Base-by-base conservation (phyloP, 2,888 invertebrate genomes). In the Carterocephalus palaemon region DNA sequence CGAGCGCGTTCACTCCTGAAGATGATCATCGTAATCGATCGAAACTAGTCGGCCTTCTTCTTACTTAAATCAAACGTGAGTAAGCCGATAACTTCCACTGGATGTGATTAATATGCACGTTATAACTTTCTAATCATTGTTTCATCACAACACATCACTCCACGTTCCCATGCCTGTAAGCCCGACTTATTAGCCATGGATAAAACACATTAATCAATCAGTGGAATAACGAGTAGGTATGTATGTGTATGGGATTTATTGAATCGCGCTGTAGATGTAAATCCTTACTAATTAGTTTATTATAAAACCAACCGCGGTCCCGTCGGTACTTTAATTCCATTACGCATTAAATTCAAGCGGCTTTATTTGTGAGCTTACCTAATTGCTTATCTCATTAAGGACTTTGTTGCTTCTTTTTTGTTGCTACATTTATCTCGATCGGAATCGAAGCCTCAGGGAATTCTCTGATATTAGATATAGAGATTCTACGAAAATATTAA, bases 211-310 rank as follows among this genome's bases (percentile, higher is more conserved):
- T 12, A 37, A 24, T 15, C 16, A 38, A 46, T 38, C 15, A 33
- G 19, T 28, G 37, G 13, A 20, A 17, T 41, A 46, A 46, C 34
- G 34, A 42, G 19, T 29, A 19, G 22, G 28, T 34, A 28, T 20
- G 7, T 6, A 7, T 13, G 13, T 7, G 24, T 13, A 26, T 26
- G 6, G 3, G 6, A 20, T 28, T 20, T 20, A 28, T 34, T 23
- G 23, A 26, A 34, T 17, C 9, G 6, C 32, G 26, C 4, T 9
- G 20, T 17, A 32, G 22, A 40, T 29, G 23, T 23, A 41, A 22
- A 50, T 40, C 45, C 45, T 23, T 28, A 47, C 49, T 49, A 49
- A 49, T 47, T 50, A 47, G 42, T 49, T 46, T 49, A 50, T 50
- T 47, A 45, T 45, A 45, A 43, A 48, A 45, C 43, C 28, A 29